Evolutionary conservation across 2,797 vertebrate genomes (phyloP), one percentile per base, ranked within the genome.

Genomic region (Falco naumanni): DNA sequence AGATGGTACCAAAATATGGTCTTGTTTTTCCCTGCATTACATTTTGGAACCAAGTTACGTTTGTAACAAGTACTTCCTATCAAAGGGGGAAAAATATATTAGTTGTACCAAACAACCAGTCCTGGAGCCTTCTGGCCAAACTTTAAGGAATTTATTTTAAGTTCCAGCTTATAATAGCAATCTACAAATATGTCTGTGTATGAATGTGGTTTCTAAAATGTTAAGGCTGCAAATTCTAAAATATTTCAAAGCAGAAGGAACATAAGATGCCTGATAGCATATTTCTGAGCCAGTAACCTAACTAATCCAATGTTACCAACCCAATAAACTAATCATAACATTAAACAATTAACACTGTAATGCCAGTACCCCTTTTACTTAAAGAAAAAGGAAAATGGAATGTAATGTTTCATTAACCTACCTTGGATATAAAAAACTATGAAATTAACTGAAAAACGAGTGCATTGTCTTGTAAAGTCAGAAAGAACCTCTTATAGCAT

Each of bases 401-500:
- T 54, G 12, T n/a, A 93, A 71, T 93, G 29, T 79, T 96, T 66
- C 71, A 83, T 95, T 90, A 93, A 77, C 54, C 25, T 93, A 57
- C 76, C 81, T 47, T 57, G n/a, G 15, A 70, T 95, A 76, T 84
- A 89, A 95, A 95, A 91, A 95, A 65, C 43, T 85, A 47, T 78
- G n/a, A 86, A 92, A 85, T 88, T 97, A 96, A 84, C 80, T 79
- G 53, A 92, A 95, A 94, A 83, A 68, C 89, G 10, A 78, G 41
- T 54, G 34, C 66, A 90, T 57, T 90, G 64, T 86, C 70, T 60
- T 94, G 10, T 93, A 83, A 89, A 95, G 63, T 91, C 77, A 93
- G 76, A 90, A 93, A 87, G 33, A 93, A 48, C 47, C 48, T 68
- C 88, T 96, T 93, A 39, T 26, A 75, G 39, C 20, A 2, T 93